Base-by-base conservation (phyloP, 2,888 invertebrate genomes). In the Drosophila tripunctata region DNA sequence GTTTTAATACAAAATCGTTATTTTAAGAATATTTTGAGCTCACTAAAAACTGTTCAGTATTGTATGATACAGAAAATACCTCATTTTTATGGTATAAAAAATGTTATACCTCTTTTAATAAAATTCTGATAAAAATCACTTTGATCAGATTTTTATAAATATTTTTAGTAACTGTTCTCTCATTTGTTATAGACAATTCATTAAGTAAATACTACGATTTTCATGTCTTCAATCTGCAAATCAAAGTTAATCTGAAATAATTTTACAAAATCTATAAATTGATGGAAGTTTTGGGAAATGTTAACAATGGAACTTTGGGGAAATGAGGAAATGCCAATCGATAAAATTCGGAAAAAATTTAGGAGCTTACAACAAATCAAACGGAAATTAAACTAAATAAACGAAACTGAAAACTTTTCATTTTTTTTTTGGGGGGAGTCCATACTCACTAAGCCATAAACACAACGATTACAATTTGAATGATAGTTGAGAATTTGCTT, bases 401-500 rank as follows among this genome's bases (percentile, higher is more conserved):
- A 41, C 44, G 43, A 47, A 74, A 69, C 51, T 55, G 31, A 78
- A 78, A 65, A 63, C 50, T 45, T 58, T 63, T 38, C 19, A 38
- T 36, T 33, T 7, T 21, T 15, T 38, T 36, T 30, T 2, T 15
- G 24, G 41, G 70, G 71, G 55, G 38, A 44, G 30, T 54, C 55
- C 65, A 77, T 86, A 83, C 86, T 83, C 83, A 83, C 83, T 77
- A 83, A 83, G 84, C 71, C 69, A n/a, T n/a, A 62, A 72, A 76
- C 64, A 63, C 33, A 62, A 64, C 67, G 41, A 69, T 62, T 62
- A 57, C 52, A 62, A 56, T 50, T 63, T 65, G 40, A 60, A 61
- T 73, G 76, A 76, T n/a, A n/a, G 35, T 69, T 61, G 52, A 30
- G 19, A 24, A 31, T 58, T 24, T 40, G 36, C 48, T 67, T 48